Base-by-base conservation (phyloP, 2,888 invertebrate genomes). In the Camponotus fellah region DNA sequence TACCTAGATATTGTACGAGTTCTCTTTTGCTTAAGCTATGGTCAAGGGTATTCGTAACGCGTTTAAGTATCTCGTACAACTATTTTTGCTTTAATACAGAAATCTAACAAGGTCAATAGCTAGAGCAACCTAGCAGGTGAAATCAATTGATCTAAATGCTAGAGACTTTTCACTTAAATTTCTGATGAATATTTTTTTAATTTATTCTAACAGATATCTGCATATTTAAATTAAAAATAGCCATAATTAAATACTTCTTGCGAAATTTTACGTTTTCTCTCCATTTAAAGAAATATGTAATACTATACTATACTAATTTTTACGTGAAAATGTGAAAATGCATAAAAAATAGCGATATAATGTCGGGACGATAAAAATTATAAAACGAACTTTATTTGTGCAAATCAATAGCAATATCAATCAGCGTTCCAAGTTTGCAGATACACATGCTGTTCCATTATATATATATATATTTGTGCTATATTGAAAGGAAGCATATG, bases 1-100 rank as follows among this genome's bases (percentile, higher is more conserved):
- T 21, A 71, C 4, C 21, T 60, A 10, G 60, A 43, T 34, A 37
- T 80, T 72, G 26, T 80, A 77, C 12, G 68, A 77, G 56, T 80
- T 80, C 79, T 4, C 46, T 58, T 32, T 26, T 26, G n/a, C 14
- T 21, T 64, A 65, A 53, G 17, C 12, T 66, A 68, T 9, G 79
- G 72, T 62, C 72, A 72, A 60, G 46, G 60, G 0, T 71, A 37
- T 34, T 0, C 60, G 21, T 49, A 71, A 71, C 60, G 21, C 34
- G 12, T 46, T 60, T 71, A 60, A 26, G 10, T 26, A 58, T 10
- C 46, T 79, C 43, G n/a, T 14, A 10, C 12, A 26, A 60, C 60
- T 71, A 17, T 37, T 43, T 53, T 21, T 68, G 10, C 5, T 72
- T 43, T 21, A 43, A 43, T 43, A 14, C 43, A 5, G 10, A 58